Percentiles rank a stretch among this genome's conserved stretches.
phyloP scores from a whole-genome alignment of 2,797 vertebrate species.

The Chelon auratus region DNA sequence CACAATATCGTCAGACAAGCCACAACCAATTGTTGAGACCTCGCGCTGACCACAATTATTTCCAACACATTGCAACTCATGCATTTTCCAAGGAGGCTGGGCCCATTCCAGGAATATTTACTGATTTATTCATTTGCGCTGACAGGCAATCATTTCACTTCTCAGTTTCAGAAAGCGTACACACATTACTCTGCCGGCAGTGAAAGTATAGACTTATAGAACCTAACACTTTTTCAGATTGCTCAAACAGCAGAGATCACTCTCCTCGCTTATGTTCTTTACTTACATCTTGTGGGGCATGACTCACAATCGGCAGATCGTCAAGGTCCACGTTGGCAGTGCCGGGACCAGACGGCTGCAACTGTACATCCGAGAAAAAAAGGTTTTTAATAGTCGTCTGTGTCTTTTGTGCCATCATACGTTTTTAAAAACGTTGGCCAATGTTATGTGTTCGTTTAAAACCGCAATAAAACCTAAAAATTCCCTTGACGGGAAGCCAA shows the following conservation, averaged over 20 bases:
- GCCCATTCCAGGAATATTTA: slow-evolving; percentile 1
- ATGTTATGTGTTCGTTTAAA: too few relatives aligned
- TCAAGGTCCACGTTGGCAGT: background rate
- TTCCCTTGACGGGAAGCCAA: too few relatives aligned
- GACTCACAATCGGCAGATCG: slow-evolving; percentile 10
- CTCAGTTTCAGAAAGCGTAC: slow-evolving; percentile 15
- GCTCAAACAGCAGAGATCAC: slow-evolving; percentile 15
- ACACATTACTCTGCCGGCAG: slow-evolving; percentile 14
- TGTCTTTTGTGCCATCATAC: background rate
- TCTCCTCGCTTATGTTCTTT: slow-evolving; percentile 4
- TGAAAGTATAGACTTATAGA: slow-evolving; percentile 8
- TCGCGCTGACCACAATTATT: slow-evolving; percentile 14
- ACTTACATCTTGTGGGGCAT: slow-evolving; percentile 19
- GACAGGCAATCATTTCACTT: slow-evolving; percentile 24
- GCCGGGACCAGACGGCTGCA: background rate
- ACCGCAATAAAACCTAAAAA: too few relatives aligned
- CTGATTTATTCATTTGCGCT: slow-evolving; percentile 29
- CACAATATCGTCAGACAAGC: too few relatives aligned
- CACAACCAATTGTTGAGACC: background rate
- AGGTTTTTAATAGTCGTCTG: background rate
- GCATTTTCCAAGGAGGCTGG: slow-evolving; percentile 18
- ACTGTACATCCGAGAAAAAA: background rate
- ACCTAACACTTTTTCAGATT: slow-evolving; percentile 3
- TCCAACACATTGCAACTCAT: background rate
- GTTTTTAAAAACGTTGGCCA: background rate